phyloP scores from a whole-genome alignment of 2,113 vertebrate species.

The Laticauda laticaudata region DNA sequence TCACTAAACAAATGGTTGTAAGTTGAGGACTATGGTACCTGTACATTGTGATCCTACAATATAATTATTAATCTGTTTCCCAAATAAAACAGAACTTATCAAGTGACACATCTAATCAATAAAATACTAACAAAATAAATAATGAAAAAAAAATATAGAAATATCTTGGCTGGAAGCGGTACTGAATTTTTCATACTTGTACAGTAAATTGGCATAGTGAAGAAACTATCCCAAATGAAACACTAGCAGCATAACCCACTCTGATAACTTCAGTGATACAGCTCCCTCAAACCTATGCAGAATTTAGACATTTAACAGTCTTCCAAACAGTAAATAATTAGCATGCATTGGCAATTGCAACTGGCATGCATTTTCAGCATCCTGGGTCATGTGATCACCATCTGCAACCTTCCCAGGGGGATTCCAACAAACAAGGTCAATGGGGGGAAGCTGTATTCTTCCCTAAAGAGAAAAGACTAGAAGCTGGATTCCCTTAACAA shows the following conservation, averaged over 20 bases:
- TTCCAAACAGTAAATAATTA: slow-evolving; percentile 12
- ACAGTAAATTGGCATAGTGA: not conserved
- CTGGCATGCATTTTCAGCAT: not conserved
- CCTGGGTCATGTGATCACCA: not conserved
- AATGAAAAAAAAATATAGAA: not conserved
- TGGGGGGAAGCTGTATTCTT: not conserved
- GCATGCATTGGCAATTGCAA: not conserved
- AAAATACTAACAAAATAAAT: not conserved
- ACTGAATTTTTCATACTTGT: not conserved
- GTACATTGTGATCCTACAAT: not conserved
- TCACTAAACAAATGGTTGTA: not conserved
- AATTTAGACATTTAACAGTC: not conserved
- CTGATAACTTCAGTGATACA: not conserved
- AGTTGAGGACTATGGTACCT: not conserved
- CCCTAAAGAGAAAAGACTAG: too few relatives aligned
- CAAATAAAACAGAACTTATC: not conserved
- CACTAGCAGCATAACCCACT: not conserved
- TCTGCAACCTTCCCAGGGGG: not conserved
- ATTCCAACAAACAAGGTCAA: not conserved
- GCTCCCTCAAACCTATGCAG: not conserved
- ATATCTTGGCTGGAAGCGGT: not conserved
- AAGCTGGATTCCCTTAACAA: not conserved
- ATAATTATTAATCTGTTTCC: not conserved
- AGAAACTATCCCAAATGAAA: slow-evolving; percentile 11
- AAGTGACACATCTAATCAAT: not conserved